Percentiles rank a stretch among this genome's conserved stretches.
phyloP scores from a whole-genome alignment of 2,113 vertebrate species.

The Sebastes schlegelii region DNA sequence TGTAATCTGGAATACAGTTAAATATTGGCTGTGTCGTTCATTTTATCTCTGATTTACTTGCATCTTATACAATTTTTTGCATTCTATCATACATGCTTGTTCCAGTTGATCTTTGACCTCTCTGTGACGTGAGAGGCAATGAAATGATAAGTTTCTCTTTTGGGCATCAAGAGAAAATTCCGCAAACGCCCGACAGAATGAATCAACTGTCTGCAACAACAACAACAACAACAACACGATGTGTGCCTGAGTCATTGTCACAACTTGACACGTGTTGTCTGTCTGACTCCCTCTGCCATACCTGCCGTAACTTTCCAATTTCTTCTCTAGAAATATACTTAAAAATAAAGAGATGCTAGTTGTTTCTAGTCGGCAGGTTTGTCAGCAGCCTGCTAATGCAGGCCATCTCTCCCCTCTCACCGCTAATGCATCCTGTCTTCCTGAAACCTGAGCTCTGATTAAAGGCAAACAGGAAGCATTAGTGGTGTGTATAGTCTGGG shows the following conservation, averaged over 20 bases:
- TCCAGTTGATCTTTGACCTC: background rate
- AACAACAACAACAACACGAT: background rate
- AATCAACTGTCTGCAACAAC: background rate
- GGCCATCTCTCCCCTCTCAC: slow-evolving; percentile 45
- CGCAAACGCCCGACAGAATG: background rate
- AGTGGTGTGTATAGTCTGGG: slow-evolving; percentile 53
- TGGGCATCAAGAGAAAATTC: background rate
- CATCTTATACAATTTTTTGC: background rate
- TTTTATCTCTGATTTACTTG: background rate
- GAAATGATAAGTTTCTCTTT: background rate
- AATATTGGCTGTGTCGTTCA: background rate
- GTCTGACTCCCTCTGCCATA: slow-evolving; percentile 4
- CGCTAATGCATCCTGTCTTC: slow-evolving; percentile 80
- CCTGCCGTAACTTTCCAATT: background rate
- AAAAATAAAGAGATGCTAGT: slow-evolving; percentile 24
- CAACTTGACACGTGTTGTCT: background rate
- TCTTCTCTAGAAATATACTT: slow-evolving; percentile 17
- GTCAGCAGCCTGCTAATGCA: slow-evolving; percentile 66
- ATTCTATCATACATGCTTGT: background rate
- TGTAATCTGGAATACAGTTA: background rate
- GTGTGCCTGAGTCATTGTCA: background rate
- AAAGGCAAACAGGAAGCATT: slow-evolving; percentile 81
- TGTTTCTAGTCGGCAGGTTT: slow-evolving; percentile 45
- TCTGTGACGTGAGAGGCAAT: background rate
- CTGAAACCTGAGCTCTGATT: slow-evolving; percentile 81